phyloP scores from a whole-genome alignment of 1,140 invertebrate genomes.

The Drosophila nebulosa region DNA sequence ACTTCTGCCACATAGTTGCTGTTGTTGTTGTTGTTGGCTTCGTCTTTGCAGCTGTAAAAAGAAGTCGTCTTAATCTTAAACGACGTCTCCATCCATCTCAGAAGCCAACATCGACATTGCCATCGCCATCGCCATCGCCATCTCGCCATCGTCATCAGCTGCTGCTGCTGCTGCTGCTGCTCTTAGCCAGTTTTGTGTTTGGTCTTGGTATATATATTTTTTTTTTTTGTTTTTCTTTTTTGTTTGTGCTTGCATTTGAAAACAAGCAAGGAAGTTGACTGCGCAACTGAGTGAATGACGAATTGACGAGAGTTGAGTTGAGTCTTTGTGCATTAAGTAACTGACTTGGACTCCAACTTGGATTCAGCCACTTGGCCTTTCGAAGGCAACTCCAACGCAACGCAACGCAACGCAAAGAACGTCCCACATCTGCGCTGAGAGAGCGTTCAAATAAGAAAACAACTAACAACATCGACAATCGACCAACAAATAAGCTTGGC shows the following conservation, averaged over 20 bases:
- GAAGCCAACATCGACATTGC: conserved; percentile 33
- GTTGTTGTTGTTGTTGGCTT: no score
- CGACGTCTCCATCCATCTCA: conserved; percentile 76
- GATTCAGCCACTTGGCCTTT: conserved; percentile 42
- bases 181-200: conserved; percentile 56
- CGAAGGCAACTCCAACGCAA: conserved; percentile 43
- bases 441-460: conserved; percentile 50
- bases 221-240: conserved; percentile 18
- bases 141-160: conserved; percentile 33
- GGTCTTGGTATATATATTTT: conserved; percentile 4
- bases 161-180: no score
- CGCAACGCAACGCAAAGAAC: conserved; percentile 15
- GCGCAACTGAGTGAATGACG: conserved; percentile 66
- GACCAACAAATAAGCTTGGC: conserved; percentile 55
- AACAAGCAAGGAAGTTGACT: conserved; percentile 18
- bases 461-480: conserved; percentile 30
- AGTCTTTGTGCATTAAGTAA: conserved; percentile 20
- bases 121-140: conserved; percentile 40
- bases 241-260: conserved; percentile 67
- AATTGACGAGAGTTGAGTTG: conserved; percentile 35
- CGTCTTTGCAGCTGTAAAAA: conserved; percentile 64
- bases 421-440: no score
- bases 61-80: conserved; percentile 80
- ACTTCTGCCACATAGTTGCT: conserved; percentile 36
- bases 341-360: background rate